Percentiles rank a stretch among this genome's conserved stretches.
These are phyloP conservation scores for Actenoides hombroni DNA, from an alignment of 2,113 vertebrate genomes.

Conservation along the genomic window DNA sequence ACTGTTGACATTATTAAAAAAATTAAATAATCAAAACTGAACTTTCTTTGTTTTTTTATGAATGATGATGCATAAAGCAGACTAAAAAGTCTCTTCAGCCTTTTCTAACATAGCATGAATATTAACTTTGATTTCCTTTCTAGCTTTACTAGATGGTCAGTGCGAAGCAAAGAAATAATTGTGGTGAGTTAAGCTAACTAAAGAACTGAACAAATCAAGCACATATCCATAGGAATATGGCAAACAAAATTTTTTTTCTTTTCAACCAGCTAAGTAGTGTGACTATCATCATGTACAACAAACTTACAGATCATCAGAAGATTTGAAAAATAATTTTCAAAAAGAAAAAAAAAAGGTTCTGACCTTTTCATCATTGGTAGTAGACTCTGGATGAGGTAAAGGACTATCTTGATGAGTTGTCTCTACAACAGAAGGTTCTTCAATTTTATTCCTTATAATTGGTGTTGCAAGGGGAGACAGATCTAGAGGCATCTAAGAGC, in stretches of 20 bases:
- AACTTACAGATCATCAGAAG: neutral
- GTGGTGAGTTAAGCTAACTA: neutral
- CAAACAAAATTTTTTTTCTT: neutral
- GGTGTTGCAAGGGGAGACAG: constrained; percentile 95
- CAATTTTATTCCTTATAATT: constrained; percentile 93
- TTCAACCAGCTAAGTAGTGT: neutral
- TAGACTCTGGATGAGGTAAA: constrained; percentile 96
- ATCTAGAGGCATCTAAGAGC: constrained; percentile 90
- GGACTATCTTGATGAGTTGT: constrained; percentile 91
- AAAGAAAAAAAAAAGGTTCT: neutral
- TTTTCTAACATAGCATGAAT: neutral
- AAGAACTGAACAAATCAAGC: neutral
- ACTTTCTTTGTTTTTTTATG: neutral
- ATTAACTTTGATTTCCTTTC: neutral
- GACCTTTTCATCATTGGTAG: constrained; percentile 96
- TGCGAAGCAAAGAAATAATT: neutral
- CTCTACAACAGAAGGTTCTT: constrained; percentile 85
- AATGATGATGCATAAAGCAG: neutral
- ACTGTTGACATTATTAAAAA: neutral
- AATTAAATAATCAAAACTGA: neutral
- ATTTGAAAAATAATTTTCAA: neutral
- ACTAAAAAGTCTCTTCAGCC: neutral
- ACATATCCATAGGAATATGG: neutral
- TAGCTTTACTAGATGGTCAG: neutral
- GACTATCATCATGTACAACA: neutral